Conservation (phyloP, 2,113 vertebrate genomes). For the Cephalopterus ornatus region DNA sequence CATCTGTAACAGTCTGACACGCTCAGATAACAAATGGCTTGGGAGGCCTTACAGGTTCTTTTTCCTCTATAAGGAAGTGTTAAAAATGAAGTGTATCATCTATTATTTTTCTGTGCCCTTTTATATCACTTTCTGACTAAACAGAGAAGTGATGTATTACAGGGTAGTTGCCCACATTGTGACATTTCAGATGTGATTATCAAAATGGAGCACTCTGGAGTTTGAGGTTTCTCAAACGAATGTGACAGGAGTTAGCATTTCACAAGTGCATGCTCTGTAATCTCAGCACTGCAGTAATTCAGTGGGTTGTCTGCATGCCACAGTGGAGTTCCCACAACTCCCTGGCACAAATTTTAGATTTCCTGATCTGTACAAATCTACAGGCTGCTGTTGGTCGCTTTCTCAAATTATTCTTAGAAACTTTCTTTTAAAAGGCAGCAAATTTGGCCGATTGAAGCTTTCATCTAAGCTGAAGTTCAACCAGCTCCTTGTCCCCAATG, state of each 20-base stretch:
- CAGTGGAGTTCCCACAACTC: neutral
- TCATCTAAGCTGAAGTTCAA: neutral
- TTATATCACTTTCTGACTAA: conserved; percentile 67
- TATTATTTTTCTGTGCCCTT: conserved; percentile 60
- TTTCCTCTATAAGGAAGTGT: conserved; percentile 16
- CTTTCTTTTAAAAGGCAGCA: neutral
- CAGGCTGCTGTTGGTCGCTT: neutral
- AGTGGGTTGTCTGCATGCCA: neutral
- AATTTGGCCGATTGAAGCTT: neutral
- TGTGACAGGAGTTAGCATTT: conserved; percentile 54
- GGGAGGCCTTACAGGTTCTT: neutral
- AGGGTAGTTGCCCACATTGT: conserved; percentile 41
- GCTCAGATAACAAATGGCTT: conserved; percentile 52
- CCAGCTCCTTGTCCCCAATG: accelerated
- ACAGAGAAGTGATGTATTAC: conserved; percentile 63
- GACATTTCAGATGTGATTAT: conserved; percentile 59
- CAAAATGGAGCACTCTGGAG: neutral
- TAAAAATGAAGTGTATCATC: conserved; percentile 49
- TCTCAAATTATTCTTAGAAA: neutral
- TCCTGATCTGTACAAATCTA: neutral
- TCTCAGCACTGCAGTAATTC: conserved; percentile 3
- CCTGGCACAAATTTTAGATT: neutral
- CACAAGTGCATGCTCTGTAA: neutral
- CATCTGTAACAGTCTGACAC: conserved; percentile 23
- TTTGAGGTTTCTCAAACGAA: conserved; percentile 24